Evolutionary conservation across 1,140 invertebrate species (phyloP).

Genomic region (Aplysia californica): DNA sequence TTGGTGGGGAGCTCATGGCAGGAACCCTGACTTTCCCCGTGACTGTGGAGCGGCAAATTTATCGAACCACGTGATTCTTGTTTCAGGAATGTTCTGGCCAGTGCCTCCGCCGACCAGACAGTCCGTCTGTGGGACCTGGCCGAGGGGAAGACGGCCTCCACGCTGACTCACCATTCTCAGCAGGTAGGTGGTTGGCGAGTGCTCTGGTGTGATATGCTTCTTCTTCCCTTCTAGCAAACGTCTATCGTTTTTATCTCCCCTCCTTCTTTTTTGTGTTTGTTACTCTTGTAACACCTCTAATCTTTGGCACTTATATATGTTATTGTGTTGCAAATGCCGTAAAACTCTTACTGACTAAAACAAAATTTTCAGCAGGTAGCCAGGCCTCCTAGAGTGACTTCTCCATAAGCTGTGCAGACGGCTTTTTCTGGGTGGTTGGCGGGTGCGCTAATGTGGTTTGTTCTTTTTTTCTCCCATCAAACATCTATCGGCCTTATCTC

Average conservation of each 20-base stretch:
- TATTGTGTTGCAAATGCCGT: too few relatives aligned
- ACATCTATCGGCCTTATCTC: neutral
- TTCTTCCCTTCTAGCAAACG: too few relatives aligned
- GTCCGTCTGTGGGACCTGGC: slow-evolving; percentile 95
- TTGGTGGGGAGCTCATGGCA: too few relatives aligned
- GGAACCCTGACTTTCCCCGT: too few relatives aligned
- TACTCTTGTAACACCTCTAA: too few relatives aligned
- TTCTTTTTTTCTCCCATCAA: neutral
- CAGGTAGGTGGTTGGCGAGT: slow-evolving; percentile 70
- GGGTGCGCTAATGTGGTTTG: neutral
- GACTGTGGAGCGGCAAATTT: too few relatives aligned
- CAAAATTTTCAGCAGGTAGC: neutral
- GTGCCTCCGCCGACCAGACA: slow-evolving; percentile 89
- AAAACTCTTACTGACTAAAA: too few relatives aligned
- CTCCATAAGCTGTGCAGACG: neutral
- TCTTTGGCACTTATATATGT: too few relatives aligned
- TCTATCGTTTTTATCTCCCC: too few relatives aligned
- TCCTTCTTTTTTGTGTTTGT: too few relatives aligned
- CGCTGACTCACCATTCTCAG: slow-evolving; percentile 80
- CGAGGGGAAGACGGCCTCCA: slow-evolving; percentile 78
- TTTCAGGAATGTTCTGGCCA: slow-evolving; percentile 88
- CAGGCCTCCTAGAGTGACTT: neutral
- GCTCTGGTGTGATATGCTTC: too few relatives aligned
- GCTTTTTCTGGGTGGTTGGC: neutral
- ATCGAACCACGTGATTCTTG: too few relatives aligned